Evolutionary conservation across 2,113 vertebrate species (phyloP).

Genomic region (Dissostichus mawsoni): DNA sequence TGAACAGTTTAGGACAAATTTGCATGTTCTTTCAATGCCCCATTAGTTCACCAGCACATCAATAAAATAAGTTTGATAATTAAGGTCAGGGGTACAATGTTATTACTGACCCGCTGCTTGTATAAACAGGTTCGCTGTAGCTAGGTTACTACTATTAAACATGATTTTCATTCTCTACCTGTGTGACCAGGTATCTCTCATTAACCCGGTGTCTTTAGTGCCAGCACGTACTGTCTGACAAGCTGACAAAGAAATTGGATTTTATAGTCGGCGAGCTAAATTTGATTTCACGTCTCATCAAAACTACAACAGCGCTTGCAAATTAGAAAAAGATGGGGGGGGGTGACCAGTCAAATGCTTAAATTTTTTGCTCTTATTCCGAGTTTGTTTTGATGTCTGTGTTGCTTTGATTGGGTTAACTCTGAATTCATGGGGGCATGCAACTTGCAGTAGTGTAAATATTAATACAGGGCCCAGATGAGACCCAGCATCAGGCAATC

Average conservation of each 20-base stretch:
- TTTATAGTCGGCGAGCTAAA: background rate
- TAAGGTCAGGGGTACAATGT: background rate
- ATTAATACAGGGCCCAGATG: slow-evolving; percentile 32
- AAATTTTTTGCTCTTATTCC: slow-evolving; percentile 6
- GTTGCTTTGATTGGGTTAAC: slow-evolving; percentile 25
- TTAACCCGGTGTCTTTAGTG: background rate
- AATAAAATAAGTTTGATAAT: background rate
- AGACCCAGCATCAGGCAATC: slow-evolving; percentile 17
- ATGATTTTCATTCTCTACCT: background rate
- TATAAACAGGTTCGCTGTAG: background rate
- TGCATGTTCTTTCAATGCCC: background rate
- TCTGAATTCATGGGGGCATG: slow-evolving; percentile 12
- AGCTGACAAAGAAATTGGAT: background rate
- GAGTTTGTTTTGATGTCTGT: slow-evolving; percentile 7
- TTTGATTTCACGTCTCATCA: background rate
- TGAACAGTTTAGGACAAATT: too few relatives aligned
- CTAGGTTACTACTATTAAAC: background rate
- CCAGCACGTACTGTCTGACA: background rate
- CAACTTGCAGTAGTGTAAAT: slow-evolving; percentile 39
- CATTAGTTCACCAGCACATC: background rate
- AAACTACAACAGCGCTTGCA: background rate
- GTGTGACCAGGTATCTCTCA: background rate
- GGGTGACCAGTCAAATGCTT: background rate
- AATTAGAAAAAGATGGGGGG: background rate
- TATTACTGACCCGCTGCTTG: background rate